These are phyloP conservation scores for Epinephelus coioides DNA, from an alignment of 2,797 vertebrate species.

Conservation along the genomic window DNA sequence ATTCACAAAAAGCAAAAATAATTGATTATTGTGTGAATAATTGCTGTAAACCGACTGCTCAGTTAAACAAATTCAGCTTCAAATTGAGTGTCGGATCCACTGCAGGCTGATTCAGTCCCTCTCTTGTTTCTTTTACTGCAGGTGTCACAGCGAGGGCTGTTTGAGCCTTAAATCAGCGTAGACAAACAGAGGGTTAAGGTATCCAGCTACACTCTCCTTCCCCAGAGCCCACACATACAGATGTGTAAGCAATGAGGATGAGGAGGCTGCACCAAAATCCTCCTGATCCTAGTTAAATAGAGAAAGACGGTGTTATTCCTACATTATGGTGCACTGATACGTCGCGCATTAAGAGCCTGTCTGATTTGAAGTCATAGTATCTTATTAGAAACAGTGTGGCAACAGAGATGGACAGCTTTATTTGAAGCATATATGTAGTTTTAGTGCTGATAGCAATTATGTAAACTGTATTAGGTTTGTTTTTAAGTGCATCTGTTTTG, in stretches of 20 bases:
- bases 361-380: conserved; percentile 69
- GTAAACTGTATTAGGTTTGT: conserved; percentile 13
- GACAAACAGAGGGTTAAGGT: conserved; percentile 76
- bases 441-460: conserved; percentile 15
- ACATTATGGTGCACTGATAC: conserved; percentile 73
- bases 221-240: conserved; percentile 61
- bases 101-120: conserved; percentile 29
- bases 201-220: conserved; percentile 62
- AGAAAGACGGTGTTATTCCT: conserved; percentile 74
- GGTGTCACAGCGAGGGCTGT: conserved; percentile 62
- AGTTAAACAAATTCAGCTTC: conserved; percentile 44
- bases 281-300: conserved; percentile 83
- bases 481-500: neutral
- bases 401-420: conserved; percentile 61
- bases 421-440: conserved; percentile 63
- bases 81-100: conserved; percentile 35
- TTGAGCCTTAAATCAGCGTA: conserved; percentile 73
- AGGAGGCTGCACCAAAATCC: conserved; percentile 71
- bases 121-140: conserved; percentile 57
- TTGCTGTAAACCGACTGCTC: conserved; percentile 35
- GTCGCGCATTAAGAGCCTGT: conserved; percentile 69
- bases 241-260: conserved; percentile 58
- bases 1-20: conserved; percentile 29
- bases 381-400: conserved; percentile 68
- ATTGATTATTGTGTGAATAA: conserved; percentile 39